These are phyloP conservation scores for Myotis vivesi DNA, from an alignment of 2,797 vertebrate species.

Conservation along the genomic window DNA sequence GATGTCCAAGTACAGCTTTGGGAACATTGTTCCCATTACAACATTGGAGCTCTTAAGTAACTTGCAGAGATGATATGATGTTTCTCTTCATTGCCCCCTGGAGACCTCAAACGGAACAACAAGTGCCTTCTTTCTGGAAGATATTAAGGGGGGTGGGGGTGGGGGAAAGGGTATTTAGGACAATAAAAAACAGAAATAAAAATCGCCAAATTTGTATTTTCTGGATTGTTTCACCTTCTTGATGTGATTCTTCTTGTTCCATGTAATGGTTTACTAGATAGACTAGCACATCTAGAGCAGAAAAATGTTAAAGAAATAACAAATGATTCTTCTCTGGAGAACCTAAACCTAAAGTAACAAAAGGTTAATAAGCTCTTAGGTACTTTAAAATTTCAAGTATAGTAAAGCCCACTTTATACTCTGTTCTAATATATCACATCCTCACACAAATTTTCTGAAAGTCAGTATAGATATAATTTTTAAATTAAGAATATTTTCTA, in stretches of 20 bases:
- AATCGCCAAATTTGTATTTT: background rate
- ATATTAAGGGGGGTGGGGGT: background rate
- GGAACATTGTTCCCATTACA: background rate
- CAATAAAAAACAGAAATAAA: background rate
- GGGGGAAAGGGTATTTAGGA: background rate
- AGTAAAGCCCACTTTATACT: background rate
- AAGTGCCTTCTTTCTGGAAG: background rate
- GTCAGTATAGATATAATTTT: background rate
- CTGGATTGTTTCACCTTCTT: background rate
- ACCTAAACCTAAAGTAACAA: background rate
- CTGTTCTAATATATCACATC: background rate
- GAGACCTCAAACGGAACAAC: slow-evolving; percentile 41
- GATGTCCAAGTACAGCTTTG: slow-evolving; percentile 29
- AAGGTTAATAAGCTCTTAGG: background rate
- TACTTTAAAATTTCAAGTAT: background rate
- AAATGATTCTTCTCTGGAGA: background rate
- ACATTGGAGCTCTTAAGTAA: background rate
- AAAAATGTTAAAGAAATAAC: slow-evolving; percentile 25
- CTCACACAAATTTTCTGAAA: background rate
- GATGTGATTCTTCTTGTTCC: background rate
- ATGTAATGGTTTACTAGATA: background rate
- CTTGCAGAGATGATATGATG: background rate
- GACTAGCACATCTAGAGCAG: background rate
- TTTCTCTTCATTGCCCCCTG: slow-evolving; percentile 33
- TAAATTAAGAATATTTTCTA: background rate